These are phyloP conservation scores for Chrysodeixis includens DNA, from an alignment of 2,888 invertebrate genomes.

Conservation along the genomic window DNA sequence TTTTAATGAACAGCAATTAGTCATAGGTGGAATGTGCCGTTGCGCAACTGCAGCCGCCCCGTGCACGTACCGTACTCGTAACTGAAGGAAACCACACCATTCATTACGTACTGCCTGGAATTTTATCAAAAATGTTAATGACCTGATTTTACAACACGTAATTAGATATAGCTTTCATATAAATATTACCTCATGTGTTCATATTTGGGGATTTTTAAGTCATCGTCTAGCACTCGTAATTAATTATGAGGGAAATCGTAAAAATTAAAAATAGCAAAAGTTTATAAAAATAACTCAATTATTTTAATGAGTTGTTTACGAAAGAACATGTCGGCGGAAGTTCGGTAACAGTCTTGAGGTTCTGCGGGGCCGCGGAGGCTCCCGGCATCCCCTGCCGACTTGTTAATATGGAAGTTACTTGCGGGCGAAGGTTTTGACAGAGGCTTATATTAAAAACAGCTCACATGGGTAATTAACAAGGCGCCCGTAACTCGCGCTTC, in stretches of 20 bases:
- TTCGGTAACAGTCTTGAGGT: neutral
- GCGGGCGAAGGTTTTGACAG: conserved; percentile 22
- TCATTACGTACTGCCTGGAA: conserved; percentile 38
- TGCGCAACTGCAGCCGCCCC: conserved; percentile 35
- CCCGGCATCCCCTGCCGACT: conserved; percentile 42
- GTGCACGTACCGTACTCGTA: conserved; percentile 3
- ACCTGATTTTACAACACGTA: conserved; percentile 46
- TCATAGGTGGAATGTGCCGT: conserved; percentile 52
- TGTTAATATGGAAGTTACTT: conserved; percentile 29
- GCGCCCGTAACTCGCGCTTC: conserved; percentile 55
- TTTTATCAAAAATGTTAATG: conserved; percentile 59
- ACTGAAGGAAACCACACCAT: conserved; percentile 41
- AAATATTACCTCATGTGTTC: conserved; percentile 44
- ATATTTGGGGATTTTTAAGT: conserved; percentile 31
- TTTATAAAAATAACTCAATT: conserved; percentile 18
- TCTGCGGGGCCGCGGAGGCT: conserved; percentile 24
- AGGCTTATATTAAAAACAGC: conserved; percentile 55
- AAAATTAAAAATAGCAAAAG: conserved; percentile 17
- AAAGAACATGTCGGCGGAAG: conserved; percentile 10
- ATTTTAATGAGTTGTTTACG: conserved; percentile 11
- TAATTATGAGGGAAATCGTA: conserved; percentile 15
- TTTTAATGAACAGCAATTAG: conserved; percentile 68
- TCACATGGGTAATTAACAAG: conserved; percentile 54
- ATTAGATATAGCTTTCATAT: conserved; percentile 43
- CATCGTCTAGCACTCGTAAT: conserved; percentile 17